phyloP scores from a whole-genome alignment of 64 coral and sea anemone species.

The Montipora efflorescens region DNA sequence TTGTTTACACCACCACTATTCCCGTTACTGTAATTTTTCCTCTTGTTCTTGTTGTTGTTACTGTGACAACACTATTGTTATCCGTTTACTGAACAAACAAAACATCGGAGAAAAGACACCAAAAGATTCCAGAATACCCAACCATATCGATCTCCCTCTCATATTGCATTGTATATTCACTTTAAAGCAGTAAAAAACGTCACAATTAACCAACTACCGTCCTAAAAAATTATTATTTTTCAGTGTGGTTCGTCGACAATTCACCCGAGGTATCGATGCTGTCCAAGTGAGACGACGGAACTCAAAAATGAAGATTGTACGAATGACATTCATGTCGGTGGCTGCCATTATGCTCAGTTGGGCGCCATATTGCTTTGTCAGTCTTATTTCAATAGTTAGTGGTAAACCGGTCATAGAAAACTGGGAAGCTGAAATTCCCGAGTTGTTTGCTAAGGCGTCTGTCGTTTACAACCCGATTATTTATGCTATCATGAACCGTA shows the following conservation, averaged over 20 bases:
- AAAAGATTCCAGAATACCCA: too few species aligned
- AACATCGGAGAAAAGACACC: too few species aligned
- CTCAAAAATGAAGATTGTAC: slow-evolving; percentile 8
- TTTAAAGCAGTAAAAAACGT: not conserved
- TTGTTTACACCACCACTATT: slow-evolving; percentile 9
- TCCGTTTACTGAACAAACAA: not conserved
- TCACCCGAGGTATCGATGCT: not conserved
- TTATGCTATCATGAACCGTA: slow-evolving; percentile 43
- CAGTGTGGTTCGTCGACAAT: slow-evolving; percentile 3
- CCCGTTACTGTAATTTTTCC: slow-evolving; percentile 30
- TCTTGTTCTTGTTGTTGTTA: slow-evolving; percentile 69
- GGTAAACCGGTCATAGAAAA: not conserved
- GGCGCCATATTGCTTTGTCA: slow-evolving; percentile 78
- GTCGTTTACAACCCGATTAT: slow-evolving; percentile 79
- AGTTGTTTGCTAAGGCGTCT: slow-evolving; percentile 80
- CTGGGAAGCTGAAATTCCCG: slow-evolving; percentile 62
- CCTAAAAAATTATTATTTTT: not conserved
- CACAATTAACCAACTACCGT: not conserved
- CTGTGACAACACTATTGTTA: slow-evolving; percentile 42
- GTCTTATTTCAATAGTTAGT: slow-evolving; percentile 46
- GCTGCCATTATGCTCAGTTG: slow-evolving; percentile 63
- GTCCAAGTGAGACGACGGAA: slow-evolving; percentile 1
- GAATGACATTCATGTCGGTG: slow-evolving; percentile 47
- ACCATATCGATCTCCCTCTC: not conserved
- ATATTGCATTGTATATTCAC: not conserved